Evolutionary conservation across 2,888 invertebrate genomes (phyloP), one percentile per base, ranked within the genome.

Genomic region (Cosmopolites sordidus): DNA sequence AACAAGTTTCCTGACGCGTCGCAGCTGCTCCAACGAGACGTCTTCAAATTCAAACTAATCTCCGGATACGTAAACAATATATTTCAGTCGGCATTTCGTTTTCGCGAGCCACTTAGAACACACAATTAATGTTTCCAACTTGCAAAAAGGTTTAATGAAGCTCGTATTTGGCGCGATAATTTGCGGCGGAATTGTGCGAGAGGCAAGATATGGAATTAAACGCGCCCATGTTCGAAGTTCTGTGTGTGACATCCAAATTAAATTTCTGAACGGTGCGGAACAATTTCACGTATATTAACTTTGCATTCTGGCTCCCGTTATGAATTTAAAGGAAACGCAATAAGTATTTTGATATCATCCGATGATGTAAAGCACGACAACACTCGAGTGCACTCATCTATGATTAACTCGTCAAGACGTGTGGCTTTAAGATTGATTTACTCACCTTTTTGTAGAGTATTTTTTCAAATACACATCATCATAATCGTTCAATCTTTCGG

Each of bases 121-220:
- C 33, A 33, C 33, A 33, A 33, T 33, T 33, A 33, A 33, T 33
- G 33, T 33, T 33, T 12, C 11, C n/a, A 11, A 33, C 5, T 33
- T 33, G 33, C 33, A 33, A 33, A 33, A 33, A 33, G 33, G 33
- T n/a, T 33, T 33, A 33, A 33, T 33, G 12, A 12, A 33, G 33
- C 12, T 11, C 3, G 33, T 12, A 33, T 33, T 33, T n/a, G 33
- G n/a, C n/a, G 11, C 3, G 33, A 33, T 33, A 33, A 33, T 33
- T 33, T 33, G 11, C 8, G 5, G 33, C 12, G 12, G 8, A n/a
- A 33, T 8, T 22, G 4, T 22, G 22, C 22, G 22, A 22, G 22
- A 3, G 22, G 22, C 22, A 22, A 22, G 22, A 22, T 22, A 22
- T 22, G 22, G 22, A 22, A 22, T 22, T 22, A 22, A 22, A 22